Percentiles rank a stretch among this genome's conserved stretches.
phyloP scores from a whole-genome alignment of 2,797 vertebrate species.

The Mareca strepera region DNA sequence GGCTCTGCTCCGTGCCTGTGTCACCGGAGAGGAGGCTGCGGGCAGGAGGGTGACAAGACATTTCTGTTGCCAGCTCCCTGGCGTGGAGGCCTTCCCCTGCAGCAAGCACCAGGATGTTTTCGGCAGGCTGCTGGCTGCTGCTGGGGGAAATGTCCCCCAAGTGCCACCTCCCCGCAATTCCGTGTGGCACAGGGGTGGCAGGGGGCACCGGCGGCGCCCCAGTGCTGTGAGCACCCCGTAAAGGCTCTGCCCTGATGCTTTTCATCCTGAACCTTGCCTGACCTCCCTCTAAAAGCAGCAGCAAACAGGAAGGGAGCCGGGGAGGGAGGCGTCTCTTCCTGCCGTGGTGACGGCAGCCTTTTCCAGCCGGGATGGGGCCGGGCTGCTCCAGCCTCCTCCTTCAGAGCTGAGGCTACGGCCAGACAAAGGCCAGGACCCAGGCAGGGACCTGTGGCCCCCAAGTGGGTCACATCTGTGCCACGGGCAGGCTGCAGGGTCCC shows the following conservation, averaged over 20 bases:
- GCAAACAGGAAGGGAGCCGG: constrained; percentile 67
- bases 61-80: not conserved
- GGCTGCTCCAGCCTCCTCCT: not conserved
- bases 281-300: constrained; percentile 49
- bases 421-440: not conserved
- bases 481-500: not conserved
- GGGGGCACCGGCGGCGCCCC: not conserved
- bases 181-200: not conserved
- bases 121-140: not conserved
- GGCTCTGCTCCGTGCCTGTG: rapidly evolving
- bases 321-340: constrained; percentile 62
- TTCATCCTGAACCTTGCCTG: constrained; percentile 21
- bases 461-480: not conserved
- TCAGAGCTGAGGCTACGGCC: rapidly evolving
- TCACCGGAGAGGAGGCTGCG: not conserved
- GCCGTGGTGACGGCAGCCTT: not conserved
- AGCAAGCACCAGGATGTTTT: not conserved
- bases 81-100: too few relatives aligned
- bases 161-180: not conserved
- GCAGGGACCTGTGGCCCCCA: rapidly evolving
- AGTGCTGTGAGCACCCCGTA: not conserved
- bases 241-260: not conserved
- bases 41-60: not conserved
- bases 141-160: not conserved
- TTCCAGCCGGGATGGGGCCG: not conserved